Evolutionary conservation across 2,113 vertebrate species (phyloP), one percentile per base, ranked within the genome.

Genomic region (Chloropsis hardwickii): DNA sequence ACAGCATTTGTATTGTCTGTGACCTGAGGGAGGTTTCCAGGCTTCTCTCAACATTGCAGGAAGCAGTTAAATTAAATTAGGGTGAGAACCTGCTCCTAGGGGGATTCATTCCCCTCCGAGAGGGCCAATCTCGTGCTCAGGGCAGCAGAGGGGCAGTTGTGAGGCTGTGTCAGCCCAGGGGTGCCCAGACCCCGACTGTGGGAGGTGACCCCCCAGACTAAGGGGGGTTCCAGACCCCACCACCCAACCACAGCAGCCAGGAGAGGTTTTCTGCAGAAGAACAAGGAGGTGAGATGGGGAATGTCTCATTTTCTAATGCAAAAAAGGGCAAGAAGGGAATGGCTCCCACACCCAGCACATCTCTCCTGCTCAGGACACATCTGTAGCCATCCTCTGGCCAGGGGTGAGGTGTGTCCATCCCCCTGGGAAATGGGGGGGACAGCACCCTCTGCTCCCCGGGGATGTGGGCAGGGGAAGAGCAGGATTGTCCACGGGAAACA

Each of bases 1-100:
- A 8, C 15, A 7, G 47, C 19, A 1, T 19, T n/a, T 5, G 5
- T 11, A 0, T 1, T 2, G 33, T 0, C 39, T 8, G 33, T 0
- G 35, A 2, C 56, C 35, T 2, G 6, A 13, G 29, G 48, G 64
- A 22, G 19, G 4, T 2, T n/a, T 10, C 47, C 37, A 25, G 20
- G 14, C 73, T 73, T 8, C 60, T 17, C 37, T 20, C 60, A 29
- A 23, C 13, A 1, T 4, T 22, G 37, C 51, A n/a, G 60, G 67
- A 16, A 33, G 0, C 31, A 4, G 62, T 16, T 21, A 1, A 12
- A 21, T 27, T 4, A 12, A 56, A 13, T 15, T 1, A 2, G 33
- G 39, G 39, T 19, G 62, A 60, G 64, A 44, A 33, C 4, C 12
- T 7, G 22, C 19, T 73, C 29, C 5, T 1, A 12, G 39, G 24